phyloP scores from a whole-genome alignment of 1,140 invertebrate species.

The Callitettix versicolor region DNA sequence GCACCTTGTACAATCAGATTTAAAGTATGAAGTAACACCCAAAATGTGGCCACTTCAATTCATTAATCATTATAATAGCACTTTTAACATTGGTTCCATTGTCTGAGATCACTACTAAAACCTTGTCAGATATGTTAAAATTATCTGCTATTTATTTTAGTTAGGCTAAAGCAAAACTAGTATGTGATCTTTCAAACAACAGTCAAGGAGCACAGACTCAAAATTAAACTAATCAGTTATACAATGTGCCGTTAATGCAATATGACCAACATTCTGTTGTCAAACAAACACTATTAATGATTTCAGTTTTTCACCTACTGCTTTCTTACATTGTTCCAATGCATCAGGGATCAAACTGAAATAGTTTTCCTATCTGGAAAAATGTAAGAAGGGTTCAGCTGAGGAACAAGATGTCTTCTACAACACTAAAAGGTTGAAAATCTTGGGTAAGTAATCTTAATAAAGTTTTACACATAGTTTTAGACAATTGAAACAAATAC shows the following conservation, averaged over 20 bases:
- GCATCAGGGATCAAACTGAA: too few relatives aligned
- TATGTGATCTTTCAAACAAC: slow-evolving; percentile 1
- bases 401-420: too few relatives aligned
- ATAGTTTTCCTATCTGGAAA: too few relatives aligned
- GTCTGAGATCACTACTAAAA: slow-evolving; percentile 23
- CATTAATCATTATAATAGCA: neutral
- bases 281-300: too few relatives aligned
- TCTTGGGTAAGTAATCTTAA: too few relatives aligned
- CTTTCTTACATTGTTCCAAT: too few relatives aligned
- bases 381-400: too few relatives aligned
- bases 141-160: slow-evolving; percentile 20
- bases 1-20: slow-evolving; percentile 16
- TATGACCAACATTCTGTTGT: too few relatives aligned
- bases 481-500: too few relatives aligned
- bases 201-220: slow-evolving; percentile 16
- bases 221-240: slow-evolving; percentile 19
- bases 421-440: too few relatives aligned
- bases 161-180: neutral
- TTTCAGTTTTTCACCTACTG: too few relatives aligned
- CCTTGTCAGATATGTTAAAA: slow-evolving; percentile 24
- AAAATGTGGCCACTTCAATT: slow-evolving; percentile 20
- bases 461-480: too few relatives aligned
- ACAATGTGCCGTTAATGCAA: slow-evolving; percentile 23
- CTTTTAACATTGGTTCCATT: slow-evolving; percentile 23
- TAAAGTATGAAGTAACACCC: slow-evolving; percentile 21